Percentiles rank a stretch among this genome's conserved stretches.
These are phyloP conservation scores for Andrena praecox DNA, from an alignment of 2,888 invertebrate species.

Conservation along the genomic window DNA sequence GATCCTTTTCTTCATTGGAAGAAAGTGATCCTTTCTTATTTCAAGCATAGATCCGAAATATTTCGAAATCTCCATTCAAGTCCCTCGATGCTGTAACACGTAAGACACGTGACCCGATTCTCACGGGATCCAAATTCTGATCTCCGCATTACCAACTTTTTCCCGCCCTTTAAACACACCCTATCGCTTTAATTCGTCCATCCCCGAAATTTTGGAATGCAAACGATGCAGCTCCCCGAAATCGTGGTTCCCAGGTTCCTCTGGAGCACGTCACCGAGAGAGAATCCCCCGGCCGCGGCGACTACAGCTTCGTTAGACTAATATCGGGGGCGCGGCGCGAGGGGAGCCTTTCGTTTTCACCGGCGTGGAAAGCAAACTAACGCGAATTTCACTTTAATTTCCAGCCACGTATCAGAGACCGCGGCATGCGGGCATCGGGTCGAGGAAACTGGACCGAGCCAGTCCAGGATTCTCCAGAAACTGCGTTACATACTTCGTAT, in stretches of 20 bases:
- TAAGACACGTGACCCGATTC: not conserved
- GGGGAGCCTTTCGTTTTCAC: slow-evolving; percentile 46
- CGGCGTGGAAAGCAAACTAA: slow-evolving; percentile 43
- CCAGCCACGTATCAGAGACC: slow-evolving; percentile 46
- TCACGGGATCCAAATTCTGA: not conserved
- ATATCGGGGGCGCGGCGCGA: slow-evolving; percentile 20
- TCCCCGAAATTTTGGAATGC: slow-evolving; percentile 24
- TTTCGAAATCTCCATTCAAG: too few relatives aligned
- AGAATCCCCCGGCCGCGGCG: slow-evolving; percentile 9
- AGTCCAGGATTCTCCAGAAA: slow-evolving; percentile 34
- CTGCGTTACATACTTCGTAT: slow-evolving; percentile 54
- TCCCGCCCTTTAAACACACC: not conserved
- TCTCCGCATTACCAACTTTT: too few relatives aligned
- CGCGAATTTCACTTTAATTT: slow-evolving; percentile 54
- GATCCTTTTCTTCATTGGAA: too few relatives aligned
- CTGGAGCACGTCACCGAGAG: slow-evolving; percentile 23
- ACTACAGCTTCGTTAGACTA: slow-evolving; percentile 56
- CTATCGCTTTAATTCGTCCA: slow-evolving; percentile 33
- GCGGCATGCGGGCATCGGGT: slow-evolving; percentile 27
- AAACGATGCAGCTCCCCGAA: slow-evolving; percentile 32
- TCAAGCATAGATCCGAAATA: too few relatives aligned
- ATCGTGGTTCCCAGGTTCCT: slow-evolving; percentile 1
- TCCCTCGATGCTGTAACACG: not conserved
- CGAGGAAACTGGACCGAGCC: slow-evolving; percentile 40
- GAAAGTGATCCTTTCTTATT: not conserved